Base-by-base conservation (phyloP, 2,888 invertebrate species). In the Coenonympha arcania region DNA sequence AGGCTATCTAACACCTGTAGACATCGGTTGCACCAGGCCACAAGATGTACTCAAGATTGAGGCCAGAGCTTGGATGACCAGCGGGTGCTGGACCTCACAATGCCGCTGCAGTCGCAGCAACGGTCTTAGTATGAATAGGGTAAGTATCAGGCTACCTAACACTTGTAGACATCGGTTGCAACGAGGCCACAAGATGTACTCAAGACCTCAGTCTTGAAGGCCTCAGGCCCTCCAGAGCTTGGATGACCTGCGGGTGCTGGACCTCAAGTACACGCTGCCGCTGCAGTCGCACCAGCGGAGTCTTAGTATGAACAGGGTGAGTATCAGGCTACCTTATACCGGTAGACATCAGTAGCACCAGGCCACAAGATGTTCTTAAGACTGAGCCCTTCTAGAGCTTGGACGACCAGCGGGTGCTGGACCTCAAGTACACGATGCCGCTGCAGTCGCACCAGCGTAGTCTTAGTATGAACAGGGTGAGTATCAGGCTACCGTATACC, bases 101-200 rank as follows among this genome's bases (percentile, higher is more conserved):
- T 71, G 18, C 79, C 85, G 0, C 51, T 87, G 48, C 86, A 86
- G 60, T 68, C 75, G 15, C 86, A 87, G 49, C 87, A 87, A 62
- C 65, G 87, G 19, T 56, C 79, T 80, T 16, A 87, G 87, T 52
- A 87, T 86, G 86, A 87, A 87, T 54, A 80, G 87, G 79, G 87
- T 86, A 37, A 63, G 74, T 0, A 9, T 6, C 31, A 6, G 8
- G n/a, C n/a, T n/a, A n/a, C 3, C 3, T 31, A 31, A 6, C 31
- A 28, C 5, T 11, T 5, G n/a, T n/a, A 28, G n/a, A n/a, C n/a
- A n/a, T n/a, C n/a, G n/a, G n/a, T n/a, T n/a, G n/a, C n/a, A n/a
- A n/a, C n/a, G n/a, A n/a, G n/a, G n/a, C n/a, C n/a, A n/a, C n/a
- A n/a, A n/a, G n/a, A n/a, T n/a, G n/a, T n/a, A n/a, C 55, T 79